Evolutionary conservation across 2,797 vertebrate genomes (phyloP).

Genomic region (Megalops cyprinoides): DNA sequence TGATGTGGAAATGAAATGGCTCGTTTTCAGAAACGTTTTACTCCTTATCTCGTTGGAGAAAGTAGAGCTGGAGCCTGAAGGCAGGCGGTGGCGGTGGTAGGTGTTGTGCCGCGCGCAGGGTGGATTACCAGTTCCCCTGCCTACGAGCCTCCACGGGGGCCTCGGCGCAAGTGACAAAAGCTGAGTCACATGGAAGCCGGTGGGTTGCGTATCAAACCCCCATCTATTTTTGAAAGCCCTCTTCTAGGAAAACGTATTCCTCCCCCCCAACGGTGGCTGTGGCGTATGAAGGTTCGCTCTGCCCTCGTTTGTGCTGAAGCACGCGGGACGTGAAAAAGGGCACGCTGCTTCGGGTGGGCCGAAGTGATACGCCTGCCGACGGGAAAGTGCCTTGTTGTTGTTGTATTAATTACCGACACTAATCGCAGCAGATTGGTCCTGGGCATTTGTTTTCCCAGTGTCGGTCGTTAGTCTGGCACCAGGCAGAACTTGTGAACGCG

Average conservation of each 20-base stretch:
- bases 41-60: not conserved
- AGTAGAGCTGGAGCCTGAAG: not conserved
- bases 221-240: not conserved
- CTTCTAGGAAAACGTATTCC: not conserved
- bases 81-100: not conserved
- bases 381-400: not conserved
- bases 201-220: constrained; percentile 2
- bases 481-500: not conserved
- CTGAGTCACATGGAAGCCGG: constrained; percentile 9
- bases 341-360: not conserved
- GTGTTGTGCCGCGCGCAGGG: not conserved
- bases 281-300: not conserved
- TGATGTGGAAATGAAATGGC: too few species aligned
- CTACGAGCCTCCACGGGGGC: not conserved
- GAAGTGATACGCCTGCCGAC: not conserved
- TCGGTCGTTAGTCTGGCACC: constrained; percentile 5
- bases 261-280: not conserved
- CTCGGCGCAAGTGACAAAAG: not conserved
- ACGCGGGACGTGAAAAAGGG: not conserved
- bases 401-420: constrained; percentile 5
- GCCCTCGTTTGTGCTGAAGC: not conserved
- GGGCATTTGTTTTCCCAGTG: not conserved
- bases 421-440: not conserved
- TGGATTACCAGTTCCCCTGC: not conserved
- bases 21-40: too few species aligned